Evolutionary conservation across 2,797 vertebrate species (phyloP), one percentile per base, ranked within the genome.

Genomic region (Danio tinwini): DNA sequence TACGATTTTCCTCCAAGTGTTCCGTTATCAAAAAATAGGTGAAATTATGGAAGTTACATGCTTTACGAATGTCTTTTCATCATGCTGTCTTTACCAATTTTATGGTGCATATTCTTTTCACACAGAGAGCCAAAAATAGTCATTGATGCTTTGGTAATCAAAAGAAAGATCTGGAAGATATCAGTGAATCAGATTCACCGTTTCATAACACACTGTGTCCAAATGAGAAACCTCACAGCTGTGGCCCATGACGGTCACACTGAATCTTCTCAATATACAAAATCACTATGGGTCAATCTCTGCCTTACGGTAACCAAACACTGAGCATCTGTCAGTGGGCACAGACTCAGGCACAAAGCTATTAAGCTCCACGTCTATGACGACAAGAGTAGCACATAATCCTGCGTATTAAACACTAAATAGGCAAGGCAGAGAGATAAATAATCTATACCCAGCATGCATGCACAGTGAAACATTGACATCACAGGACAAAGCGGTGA

Each of bases 181-280:
- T 47, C 0, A 56, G 17, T 63, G 53, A 80, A 74, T 62, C 19
- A 40, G 12, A 80, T 49, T 70, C 40, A 47, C 17, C 17, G 53
- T 21, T 76, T 68, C 12, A 19, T 29, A 40, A 58, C 39, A 29
- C 19, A 59, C 17, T 8, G 37, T 21, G 45, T 68, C 55, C 17
- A 55, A 73, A 29, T 65, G 19, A 58, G 56, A 55, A 78, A 53
- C 75, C 77, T 73, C 52, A 39, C 76, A 74, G 62, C 67, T 80
- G 76, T 16, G 65, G 55, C 61, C 40, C 37, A 40, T 63, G 69
- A 37, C 62, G 7, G 10, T 74, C 42, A 81, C 63, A 71, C 39
- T 21, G 29, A 72, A 63, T 76, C 44, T 73, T 76, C 67, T 69
- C 71, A 83, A 79, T 69, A 64, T 14, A 71, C 37, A 83, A 79